Conservation (phyloP, 2,888 invertebrate genomes). For the Busseola fusca region DNA sequence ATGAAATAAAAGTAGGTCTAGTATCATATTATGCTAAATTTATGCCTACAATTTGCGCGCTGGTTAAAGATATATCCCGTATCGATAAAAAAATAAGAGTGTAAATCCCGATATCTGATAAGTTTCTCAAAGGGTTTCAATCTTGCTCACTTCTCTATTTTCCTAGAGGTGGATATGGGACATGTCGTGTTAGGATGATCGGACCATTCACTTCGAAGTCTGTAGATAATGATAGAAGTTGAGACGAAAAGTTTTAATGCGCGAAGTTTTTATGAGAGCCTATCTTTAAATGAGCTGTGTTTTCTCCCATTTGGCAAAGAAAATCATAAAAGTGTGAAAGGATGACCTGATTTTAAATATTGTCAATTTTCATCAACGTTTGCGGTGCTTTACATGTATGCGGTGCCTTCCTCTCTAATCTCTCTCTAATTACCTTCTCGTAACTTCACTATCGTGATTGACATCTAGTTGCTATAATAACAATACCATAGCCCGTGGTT, state of each 20-base stretch:
- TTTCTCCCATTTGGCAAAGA: constrained; percentile 1
- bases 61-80: no score
- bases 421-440: constrained; percentile 34
- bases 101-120: constrained; percentile 12
- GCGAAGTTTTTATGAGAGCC: background rate
- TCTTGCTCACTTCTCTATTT: constrained; percentile 9
- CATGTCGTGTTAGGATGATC: background rate
- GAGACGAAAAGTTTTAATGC: background rate
- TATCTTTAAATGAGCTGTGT: background rate
- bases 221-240: background rate
- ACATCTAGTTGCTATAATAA: constrained; percentile 40
- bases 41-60: no score
- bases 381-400: constrained; percentile 22
- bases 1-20: no score
- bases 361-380: constrained; percentile 32
- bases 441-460: constrained; percentile 46
- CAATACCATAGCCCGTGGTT: constrained; percentile 36
- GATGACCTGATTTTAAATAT: constrained; percentile 21
- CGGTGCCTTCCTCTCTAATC: no score
- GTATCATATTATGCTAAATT: no score
- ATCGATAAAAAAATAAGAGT: constrained; percentile 1
- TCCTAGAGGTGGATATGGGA: background rate
- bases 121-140: constrained; percentile 13
- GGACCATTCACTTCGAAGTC: background rate
- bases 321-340: constrained; percentile 3